A percentile compares a stretch with the other conserved stretches of the same genome.
Conservation (phyloP, 2,888 invertebrate genomes). For the Coronaproctus castanopsis region DNA sequence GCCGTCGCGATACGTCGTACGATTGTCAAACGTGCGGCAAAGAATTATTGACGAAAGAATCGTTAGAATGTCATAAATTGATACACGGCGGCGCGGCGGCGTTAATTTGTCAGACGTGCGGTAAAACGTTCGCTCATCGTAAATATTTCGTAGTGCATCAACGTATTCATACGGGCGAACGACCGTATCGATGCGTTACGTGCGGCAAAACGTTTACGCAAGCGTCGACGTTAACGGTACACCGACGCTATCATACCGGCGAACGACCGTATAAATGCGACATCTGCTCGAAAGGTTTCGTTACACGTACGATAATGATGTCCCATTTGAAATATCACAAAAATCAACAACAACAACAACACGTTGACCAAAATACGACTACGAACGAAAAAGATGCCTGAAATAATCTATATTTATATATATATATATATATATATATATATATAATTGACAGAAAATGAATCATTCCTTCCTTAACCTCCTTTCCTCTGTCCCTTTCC, state of each 20-base stretch:
- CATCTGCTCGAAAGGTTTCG: constrained; percentile 15
- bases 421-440: not conserved
- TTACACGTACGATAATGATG: constrained; percentile 12
- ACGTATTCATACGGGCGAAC: constrained; percentile 16
- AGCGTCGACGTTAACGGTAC: constrained; percentile 14
- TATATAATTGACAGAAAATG: too few species aligned
- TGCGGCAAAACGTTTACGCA: constrained; percentile 16
- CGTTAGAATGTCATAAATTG: constrained; percentile 8
- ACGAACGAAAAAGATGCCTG: not conserved
- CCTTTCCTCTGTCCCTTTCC: too few species aligned
- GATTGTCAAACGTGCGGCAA: constrained; percentile 4
- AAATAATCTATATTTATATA: not conserved
- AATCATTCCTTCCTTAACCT: too few species aligned
- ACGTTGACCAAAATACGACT: too few species aligned
- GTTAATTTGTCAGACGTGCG: constrained; percentile 15
- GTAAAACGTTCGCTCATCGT: constrained; percentile 14
- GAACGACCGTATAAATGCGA: constrained; percentile 16
- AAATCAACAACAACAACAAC: too few species aligned
- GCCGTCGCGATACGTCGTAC: not conserved
- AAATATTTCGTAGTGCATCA: constrained; percentile 16
- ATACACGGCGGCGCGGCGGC: constrained; percentile 15
- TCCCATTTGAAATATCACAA: constrained; percentile 11
- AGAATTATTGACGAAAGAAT: constrained; percentile 8
- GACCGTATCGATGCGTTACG: constrained; percentile 15
- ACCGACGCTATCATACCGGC: constrained; percentile 16